phyloP scores from a whole-genome alignment of 1,140 invertebrate genomes.

The Anastrepha obliqua region DNA sequence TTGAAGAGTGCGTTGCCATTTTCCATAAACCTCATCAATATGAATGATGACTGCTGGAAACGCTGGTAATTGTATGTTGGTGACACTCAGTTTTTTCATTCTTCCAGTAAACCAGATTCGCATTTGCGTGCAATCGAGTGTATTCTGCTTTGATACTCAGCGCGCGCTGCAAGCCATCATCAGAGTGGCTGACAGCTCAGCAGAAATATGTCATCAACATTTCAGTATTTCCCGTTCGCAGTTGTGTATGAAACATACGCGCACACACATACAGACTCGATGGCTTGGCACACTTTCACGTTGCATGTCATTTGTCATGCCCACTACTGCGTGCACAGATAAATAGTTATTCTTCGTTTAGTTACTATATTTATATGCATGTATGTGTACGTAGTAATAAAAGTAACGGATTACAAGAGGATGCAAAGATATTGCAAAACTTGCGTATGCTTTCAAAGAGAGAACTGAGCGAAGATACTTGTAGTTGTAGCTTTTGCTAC shows the following conservation, averaged over 20 bases:
- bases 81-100: neutral
- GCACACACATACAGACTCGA: neutral
- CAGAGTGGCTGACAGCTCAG: constrained; percentile 4
- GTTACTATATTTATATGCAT: too few relatives aligned
- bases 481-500: too few relatives aligned
- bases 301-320: constrained; percentile 24
- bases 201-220: constrained; percentile 12
- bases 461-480: too few relatives aligned
- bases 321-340: neutral
- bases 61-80: neutral
- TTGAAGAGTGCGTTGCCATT: neutral
- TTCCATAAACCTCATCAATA: neutral
- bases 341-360: neutral
- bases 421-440: neutral
- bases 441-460: too few relatives aligned
- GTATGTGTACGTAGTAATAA: too few relatives aligned
- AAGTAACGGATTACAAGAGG: neutral
- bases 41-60: constrained; percentile 12
- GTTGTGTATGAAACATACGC: neutral
- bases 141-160: neutral
- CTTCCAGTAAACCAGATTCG: neutral
- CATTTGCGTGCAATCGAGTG: neutral
- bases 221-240: neutral
- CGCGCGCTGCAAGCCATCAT: neutral
- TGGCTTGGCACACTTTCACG: constrained; percentile 17